Conservation (phyloP, 1,140 invertebrate genomes). For the Teleopsis dalmanni region DNA sequence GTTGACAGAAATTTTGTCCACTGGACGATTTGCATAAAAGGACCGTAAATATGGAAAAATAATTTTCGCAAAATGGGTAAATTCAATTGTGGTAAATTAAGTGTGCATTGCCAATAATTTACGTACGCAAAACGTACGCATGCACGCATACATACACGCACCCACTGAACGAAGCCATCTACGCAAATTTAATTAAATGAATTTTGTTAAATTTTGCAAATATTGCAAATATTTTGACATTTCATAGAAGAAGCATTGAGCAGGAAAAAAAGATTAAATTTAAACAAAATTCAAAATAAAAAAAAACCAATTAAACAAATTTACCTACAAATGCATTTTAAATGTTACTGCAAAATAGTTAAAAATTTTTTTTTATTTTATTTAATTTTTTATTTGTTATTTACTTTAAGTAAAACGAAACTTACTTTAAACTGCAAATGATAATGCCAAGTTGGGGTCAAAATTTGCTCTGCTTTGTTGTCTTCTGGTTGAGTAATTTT, state of each 20-base stretch:
- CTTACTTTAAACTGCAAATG: background rate
- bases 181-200: background rate
- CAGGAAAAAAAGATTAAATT: slow-evolving; percentile 7
- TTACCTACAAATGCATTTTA: slow-evolving; percentile 7
- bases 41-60: too few species aligned
- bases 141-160: too few species aligned
- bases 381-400: background rate
- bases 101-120: too few species aligned
- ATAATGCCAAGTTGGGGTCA: background rate
- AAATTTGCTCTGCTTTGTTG: background rate
- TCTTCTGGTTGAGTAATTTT: too few species aligned
- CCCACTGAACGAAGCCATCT: too few species aligned
- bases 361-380: background rate
- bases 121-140: too few species aligned
- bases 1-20: too few species aligned
- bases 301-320: slow-evolving; percentile 4
- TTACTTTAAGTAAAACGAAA: background rate
- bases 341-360: background rate
- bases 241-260: background rate
- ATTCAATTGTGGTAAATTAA: too few species aligned
- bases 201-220: slow-evolving; percentile 2
- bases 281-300: slow-evolving; percentile 6
- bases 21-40: too few species aligned
- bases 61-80: too few species aligned
- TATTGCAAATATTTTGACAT: slow-evolving; percentile 9